Base-by-base conservation (phyloP, 1,140 invertebrate species). In the Drosophila lacteicornis region DNA sequence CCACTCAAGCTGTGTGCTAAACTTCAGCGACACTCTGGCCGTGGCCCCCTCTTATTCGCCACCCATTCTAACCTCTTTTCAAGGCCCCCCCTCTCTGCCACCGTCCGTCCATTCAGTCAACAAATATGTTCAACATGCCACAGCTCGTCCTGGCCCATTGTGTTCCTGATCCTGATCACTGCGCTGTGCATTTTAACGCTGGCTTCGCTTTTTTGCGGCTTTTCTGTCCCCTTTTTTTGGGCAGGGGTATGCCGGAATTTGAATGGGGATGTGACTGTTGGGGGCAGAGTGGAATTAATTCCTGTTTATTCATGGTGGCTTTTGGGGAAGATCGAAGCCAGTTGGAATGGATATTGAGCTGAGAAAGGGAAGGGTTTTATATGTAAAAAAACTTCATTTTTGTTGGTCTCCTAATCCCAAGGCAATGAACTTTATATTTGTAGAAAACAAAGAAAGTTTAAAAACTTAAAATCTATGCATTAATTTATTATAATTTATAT, bases 121-220 rank as follows among this genome's bases (percentile, higher is more conserved):
- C 86, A 90, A 90, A 90, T 90, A 90, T 90, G 85, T 82, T 90
- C 79, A 90, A 90, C 85, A 90, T 90, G 81, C 86, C 81, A 77
- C 78, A 90, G 80, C 75, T 61, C 74, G 69, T 79, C 57, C 69
- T 56, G 69, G 65, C 50, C 81, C 78, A 88, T 88, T 84, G 84
- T 88, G 77, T 79, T 80, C 43, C 77, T 85, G 85, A 90, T 90
- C 85, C 84, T 90, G 85, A 88, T 88, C 84, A 90, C 81, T 80
- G 74, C 85, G 78, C 76, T 87, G 85, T 84, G 80, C 80, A 87
- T 88, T 87, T 87, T 88, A 87, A 79, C 85, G 84, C 80, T 88
- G 73, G 71, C 80, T 77, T 73, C 42, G 42, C 53, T 70, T 69
- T 49, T 77, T 60, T 58, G 60, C 36, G 70, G 49, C 63, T 61